These are phyloP conservation scores for Anoura caudifer DNA, from an alignment of 2,113 vertebrate species.

Conservation along the genomic window DNA sequence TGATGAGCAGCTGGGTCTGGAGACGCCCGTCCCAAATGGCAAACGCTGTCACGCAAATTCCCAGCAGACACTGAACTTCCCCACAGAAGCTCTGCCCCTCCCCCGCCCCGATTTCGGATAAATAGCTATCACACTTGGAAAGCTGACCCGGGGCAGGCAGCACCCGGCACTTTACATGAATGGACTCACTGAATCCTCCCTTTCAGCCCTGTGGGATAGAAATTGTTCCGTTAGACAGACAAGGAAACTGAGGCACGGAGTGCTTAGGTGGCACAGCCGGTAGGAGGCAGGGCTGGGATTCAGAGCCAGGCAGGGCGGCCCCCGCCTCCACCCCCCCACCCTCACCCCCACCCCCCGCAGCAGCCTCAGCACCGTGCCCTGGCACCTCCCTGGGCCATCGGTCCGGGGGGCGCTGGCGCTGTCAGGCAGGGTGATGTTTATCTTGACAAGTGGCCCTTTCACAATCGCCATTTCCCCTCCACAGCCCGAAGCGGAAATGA, in stretches of 20 bases:
- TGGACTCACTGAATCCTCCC: background rate
- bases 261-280: background rate
- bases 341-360: background rate
- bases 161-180: fast-evolving
- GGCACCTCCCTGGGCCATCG: background rate
- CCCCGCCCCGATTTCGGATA: background rate
- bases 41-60: background rate
- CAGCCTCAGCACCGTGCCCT: background rate
- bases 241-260: background rate
- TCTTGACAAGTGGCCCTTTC: slow-evolving; percentile 58
- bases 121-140: fast-evolving
- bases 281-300: background rate
- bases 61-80: background rate
- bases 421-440: slow-evolving; percentile 31
- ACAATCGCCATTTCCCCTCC: slow-evolving; percentile 34
- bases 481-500: slow-evolving; percentile 21
- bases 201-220: background rate
- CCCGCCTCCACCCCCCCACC: background rate
- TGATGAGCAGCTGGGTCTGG: background rate
- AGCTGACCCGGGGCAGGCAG: background rate
- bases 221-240: background rate
- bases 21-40: background rate
- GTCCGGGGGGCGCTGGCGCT: background rate
- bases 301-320: background rate
- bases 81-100: background rate